A percentile compares a stretch with the other conserved stretches of the same genome.
Conservation (phyloP, 2,888 invertebrate species). For the Tachystola acroxantha region DNA sequence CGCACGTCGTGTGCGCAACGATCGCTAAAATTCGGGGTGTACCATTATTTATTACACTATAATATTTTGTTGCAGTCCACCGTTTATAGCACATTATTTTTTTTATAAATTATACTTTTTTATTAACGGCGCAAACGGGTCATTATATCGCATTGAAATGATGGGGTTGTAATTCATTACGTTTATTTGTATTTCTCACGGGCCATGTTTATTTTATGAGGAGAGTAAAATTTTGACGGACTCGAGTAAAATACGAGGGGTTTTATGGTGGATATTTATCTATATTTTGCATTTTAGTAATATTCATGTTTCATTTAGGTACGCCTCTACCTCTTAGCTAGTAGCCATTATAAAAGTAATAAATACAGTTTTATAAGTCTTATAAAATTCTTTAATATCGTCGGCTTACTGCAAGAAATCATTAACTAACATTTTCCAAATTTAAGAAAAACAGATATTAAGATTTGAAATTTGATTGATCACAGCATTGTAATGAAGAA, state of each 20-base stretch:
- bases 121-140: slow-evolving; percentile 63
- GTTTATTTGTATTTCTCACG: slow-evolving; percentile 72
- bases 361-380: no score
- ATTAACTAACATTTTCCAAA: no score
- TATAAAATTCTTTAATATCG: no score
- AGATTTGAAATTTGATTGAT: no score
- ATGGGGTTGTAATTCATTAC: slow-evolving; percentile 63
- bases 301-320: background rate
- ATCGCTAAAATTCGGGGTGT: slow-evolving; percentile 69
- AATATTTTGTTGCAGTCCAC: slow-evolving; percentile 71
- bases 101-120: slow-evolving; percentile 64
- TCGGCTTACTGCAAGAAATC: no score
- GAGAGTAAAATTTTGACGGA: slow-evolving; percentile 14
- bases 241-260: background rate
- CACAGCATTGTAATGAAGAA: no score
- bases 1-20: slow-evolving; percentile 56
- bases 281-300: background rate
- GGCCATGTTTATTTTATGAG: slow-evolving; percentile 30
- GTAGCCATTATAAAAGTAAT: no score
- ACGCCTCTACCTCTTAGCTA: no score
- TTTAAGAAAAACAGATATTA: no score
- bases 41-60: slow-evolving; percentile 73
- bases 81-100: slow-evolving; percentile 61
- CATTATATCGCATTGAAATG: slow-evolving; percentile 63
- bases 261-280: background rate